Percentiles rank a stretch among this genome's conserved stretches.
phyloP scores from a whole-genome alignment of 2,888 invertebrate genomes.

The Ophion obscuratus region DNA sequence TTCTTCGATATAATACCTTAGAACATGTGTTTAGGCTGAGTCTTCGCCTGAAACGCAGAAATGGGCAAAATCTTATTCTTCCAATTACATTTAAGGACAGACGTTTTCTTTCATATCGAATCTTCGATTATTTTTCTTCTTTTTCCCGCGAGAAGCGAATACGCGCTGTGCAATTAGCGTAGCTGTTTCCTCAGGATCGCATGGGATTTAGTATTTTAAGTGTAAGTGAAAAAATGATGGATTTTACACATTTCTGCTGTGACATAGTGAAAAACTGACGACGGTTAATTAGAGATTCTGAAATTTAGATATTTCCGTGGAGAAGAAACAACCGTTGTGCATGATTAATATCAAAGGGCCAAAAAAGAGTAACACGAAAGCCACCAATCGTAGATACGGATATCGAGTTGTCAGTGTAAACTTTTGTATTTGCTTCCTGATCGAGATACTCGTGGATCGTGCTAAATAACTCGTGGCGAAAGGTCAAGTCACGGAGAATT shows the following conservation, averaged over 20 bases:
- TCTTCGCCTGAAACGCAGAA: conserved; percentile 29
- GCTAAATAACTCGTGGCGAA: conserved; percentile 21
- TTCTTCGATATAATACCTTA: conserved; percentile 33
- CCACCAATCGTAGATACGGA: conserved; percentile 41
- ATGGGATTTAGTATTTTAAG: conserved; percentile 17
- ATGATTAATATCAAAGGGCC: not conserved
- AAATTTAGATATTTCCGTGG: conserved; percentile 20
- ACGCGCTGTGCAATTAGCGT: not conserved
- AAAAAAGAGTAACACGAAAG: conserved; percentile 25
- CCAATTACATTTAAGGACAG: conserved; percentile 34
- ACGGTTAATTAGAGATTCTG: conserved; percentile 34
- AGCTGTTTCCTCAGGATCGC: not conserved
- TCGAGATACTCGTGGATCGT: conserved; percentile 31
- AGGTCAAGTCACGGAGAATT: conserved; percentile 61
- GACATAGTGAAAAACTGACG: conserved; percentile 11
- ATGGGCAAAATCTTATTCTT: conserved; percentile 51
- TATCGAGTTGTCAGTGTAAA: conserved; percentile 63
- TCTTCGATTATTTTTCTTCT: not conserved
- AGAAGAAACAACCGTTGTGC: conserved; percentile 27
- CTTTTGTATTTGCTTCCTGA: conserved; percentile 61
- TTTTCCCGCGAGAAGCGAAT: not conserved
- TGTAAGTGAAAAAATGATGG: conserved; percentile 33
- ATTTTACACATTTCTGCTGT: conserved; percentile 45
- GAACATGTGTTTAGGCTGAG: conserved; percentile 32
- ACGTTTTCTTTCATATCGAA: not conserved